Base-by-base conservation (phyloP, 2,797 vertebrate species). In the Netta rufina region DNA sequence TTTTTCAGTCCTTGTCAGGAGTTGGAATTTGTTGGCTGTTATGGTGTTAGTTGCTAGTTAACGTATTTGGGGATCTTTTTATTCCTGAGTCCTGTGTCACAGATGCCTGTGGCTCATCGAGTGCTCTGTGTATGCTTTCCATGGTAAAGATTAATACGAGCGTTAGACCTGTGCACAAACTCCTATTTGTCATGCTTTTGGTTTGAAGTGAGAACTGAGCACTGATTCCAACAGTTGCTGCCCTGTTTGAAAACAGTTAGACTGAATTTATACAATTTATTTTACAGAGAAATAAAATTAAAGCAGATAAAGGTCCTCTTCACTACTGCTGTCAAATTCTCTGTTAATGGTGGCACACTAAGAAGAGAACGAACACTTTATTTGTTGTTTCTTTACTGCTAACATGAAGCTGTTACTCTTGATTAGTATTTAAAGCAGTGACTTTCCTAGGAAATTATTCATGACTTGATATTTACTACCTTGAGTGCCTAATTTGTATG, bases 31-130 rank as follows among this genome's bases (percentile, higher is more conserved):
- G 88, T 89, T 91, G 83, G 32, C 60, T 87, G 39, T 90, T 84
- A 38, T 1, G 14, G 28, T 67, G 88, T 92, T 84, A 33, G 80
- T 89, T 82, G 78, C 84, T 90, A 72, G 65, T 82, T 96, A 84
- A 54, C 36, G 10, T 49, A 51, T 25, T 51, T 25, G 13, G 24
- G 49, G 49, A 51, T 65, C 71, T 32, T 72, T 93, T 95, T 76
- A 76, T 87, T 89, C 54, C 67, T 69, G 78, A n/a, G 81, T 74
- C 75, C 54, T 71, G 20, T 94, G 76, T 84, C 87, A 87, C 70
- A 87, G 67, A 75, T 91, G 57, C 51, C 71, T 54, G 20, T 71
- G 69, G 78, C 41, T 95, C 66, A 49, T 79, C 54, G 61, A 80
- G 91, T 82, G 53, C 49, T 93, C 62, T 84, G 22, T 62, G 25